These are phyloP conservation scores for Avahi laniger DNA, from an alignment of 2,797 vertebrate species.

Conservation along the genomic window DNA sequence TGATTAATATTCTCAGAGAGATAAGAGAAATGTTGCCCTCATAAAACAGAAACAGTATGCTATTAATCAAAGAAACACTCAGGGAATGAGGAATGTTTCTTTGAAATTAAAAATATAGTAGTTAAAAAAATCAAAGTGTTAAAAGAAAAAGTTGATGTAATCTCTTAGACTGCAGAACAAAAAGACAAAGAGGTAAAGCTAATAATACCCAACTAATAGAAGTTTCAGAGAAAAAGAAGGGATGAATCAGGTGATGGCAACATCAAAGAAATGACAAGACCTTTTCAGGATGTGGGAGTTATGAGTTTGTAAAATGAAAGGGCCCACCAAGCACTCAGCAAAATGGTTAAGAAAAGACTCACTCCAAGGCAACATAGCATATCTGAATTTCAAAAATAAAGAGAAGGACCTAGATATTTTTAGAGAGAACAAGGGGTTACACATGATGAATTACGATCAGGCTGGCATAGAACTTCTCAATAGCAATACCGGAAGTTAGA, in stretches of 20 bases:
- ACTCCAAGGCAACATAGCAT: not conserved
- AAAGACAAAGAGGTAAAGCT: not conserved
- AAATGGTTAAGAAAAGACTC: not conserved
- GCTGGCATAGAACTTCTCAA: not conserved
- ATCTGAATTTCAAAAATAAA: not conserved
- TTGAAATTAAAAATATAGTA: slow-evolving; percentile 25
- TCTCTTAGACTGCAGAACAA: not conserved
- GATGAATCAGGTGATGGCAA: not conserved
- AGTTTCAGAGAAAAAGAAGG: not conserved
- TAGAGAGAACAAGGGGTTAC: not conserved
- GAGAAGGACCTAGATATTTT: not conserved
- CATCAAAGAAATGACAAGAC: not conserved
- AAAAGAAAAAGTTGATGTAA: not conserved
- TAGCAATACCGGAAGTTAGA: not conserved
- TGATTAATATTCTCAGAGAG: not conserved
- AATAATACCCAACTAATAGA: not conserved
- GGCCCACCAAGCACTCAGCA: not conserved
- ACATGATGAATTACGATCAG: not conserved
- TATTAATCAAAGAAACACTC: slow-evolving; percentile 13
- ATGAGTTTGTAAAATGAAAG: not conserved
- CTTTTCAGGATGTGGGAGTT: not conserved
- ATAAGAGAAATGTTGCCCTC: not conserved
- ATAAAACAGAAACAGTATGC: slow-evolving; percentile 1
- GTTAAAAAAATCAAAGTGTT: not conserved
- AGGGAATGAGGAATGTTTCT: not conserved